Base-by-base conservation (phyloP, 30 jellyfish, hydroid and myxozoan genomes). In the Turritopsis dohrnii region DNA sequence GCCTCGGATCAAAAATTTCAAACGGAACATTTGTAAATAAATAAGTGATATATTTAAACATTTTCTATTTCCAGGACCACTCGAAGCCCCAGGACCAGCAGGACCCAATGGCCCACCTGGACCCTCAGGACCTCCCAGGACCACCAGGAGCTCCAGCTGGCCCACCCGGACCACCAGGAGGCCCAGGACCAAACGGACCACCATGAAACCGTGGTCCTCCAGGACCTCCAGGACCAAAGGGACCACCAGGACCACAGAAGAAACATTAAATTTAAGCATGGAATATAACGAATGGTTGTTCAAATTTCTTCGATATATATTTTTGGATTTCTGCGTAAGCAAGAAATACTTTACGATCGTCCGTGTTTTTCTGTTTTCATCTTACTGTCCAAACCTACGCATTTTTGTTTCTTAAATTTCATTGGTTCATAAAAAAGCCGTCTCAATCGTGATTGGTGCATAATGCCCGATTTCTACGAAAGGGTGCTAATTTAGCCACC, bases 91-190 rank as follows among this genome's bases (percentile, higher is more conserved):
- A 80, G 99, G 99, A 87, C 97, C 97, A 69, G 52, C 93, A 18
- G 99, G 99, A 95, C 99, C 99, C 27, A 89, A 95, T 86, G 99
- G 99, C 87, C 99, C 99, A n/a, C 96, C 97, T 72, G 97, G 97
- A 74, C 99, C 99, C 26, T 93, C 90, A 87, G 99, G 99, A 74
- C 92, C 96, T 41, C 96, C 96, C 99, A 71, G 99, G 99, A 75
- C 99, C 99, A 79, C 97, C 97, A 69, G 99, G 89, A 53, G 79
- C 87, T 25, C 96, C 98, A 75, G 77, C 77, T 69, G 96, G 99
- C 18, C 97, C 97, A 75, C 97, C 99, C 21, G 99, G 99, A 81
- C 96, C 96, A 65, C 99, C 99, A 74, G 99, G 99, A 65, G 89
- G 89, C 76, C 89, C 89, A 82, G 89, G 89, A 82, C 89, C 89